Evolutionary conservation across 2,113 vertebrate genomes (phyloP).

Genomic region (Lycaon pictus): DNA sequence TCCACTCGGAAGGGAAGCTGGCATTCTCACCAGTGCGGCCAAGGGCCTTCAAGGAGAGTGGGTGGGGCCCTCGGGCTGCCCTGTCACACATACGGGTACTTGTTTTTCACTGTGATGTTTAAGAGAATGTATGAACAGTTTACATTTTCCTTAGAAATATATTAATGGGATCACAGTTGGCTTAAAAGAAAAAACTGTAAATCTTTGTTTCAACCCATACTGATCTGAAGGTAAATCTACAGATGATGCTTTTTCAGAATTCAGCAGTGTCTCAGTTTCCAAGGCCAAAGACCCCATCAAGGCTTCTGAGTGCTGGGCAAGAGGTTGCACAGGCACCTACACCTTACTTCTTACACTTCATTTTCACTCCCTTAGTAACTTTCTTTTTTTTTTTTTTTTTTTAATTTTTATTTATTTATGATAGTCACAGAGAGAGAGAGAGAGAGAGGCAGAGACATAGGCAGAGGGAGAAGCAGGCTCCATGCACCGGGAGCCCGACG

Average conservation of each 20-base stretch:
- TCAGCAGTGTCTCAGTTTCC: conserved; percentile 2
- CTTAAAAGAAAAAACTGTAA: conserved; percentile 51
- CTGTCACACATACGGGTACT: conserved; percentile 77
- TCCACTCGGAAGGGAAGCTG: conserved; percentile 1
- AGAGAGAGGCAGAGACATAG: no score
- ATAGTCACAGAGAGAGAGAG: no score
- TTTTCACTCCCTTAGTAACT: conserved; percentile 41
- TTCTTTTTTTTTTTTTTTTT: no score
- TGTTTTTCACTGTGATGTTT: conserved; percentile 81
- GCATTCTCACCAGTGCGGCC: conserved; percentile 58
- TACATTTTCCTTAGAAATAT: conserved; percentile 79
- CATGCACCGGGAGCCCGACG: no score
- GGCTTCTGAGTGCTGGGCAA: not conserved
- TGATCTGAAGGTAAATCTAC: not conserved
- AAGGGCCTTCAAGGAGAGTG: conserved; percentile 58
- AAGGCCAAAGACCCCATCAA: not conserved
- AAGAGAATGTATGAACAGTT: conserved; percentile 79
- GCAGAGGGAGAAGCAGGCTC: no score
- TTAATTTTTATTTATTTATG: no score
- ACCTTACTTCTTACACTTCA: not conserved
- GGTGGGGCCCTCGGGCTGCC: conserved; percentile 46
- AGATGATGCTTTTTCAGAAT: not conserved
- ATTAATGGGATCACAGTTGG: conserved; percentile 68
- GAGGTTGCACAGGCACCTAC: not conserved
- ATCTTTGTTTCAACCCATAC: conserved; percentile 54